phyloP scores from a whole-genome alignment of 2,113 vertebrate genomes.

The Bufo bufo region DNA sequence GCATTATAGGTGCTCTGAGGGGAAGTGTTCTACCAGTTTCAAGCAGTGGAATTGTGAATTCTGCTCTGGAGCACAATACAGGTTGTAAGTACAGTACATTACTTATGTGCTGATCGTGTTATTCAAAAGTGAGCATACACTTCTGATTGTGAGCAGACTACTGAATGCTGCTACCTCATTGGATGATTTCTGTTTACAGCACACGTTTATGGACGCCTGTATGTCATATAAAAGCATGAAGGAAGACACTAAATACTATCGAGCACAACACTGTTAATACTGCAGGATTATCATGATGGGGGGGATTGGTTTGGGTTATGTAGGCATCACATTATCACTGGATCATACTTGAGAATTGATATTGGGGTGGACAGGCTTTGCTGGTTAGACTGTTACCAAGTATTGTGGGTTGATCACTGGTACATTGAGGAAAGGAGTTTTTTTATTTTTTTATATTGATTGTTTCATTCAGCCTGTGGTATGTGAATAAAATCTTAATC shows the following conservation, averaged over 20 bases:
- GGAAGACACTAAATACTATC: not conserved
- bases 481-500: slow-evolving; percentile 11
- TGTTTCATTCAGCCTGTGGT: not conserved
- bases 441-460: not conserved
- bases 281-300: not conserved
- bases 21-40: too few relatives aligned
- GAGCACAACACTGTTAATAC: not conserved
- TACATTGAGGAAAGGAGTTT: not conserved
- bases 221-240: not conserved
- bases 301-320: not conserved
- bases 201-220: not conserved
- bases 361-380: not conserved
- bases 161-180: not conserved
- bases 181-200: not conserved
- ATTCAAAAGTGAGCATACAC: not conserved
- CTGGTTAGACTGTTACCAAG: not conserved
- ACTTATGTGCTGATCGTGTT: not conserved
- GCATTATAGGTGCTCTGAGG: too few relatives aligned
- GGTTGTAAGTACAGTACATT: not conserved
- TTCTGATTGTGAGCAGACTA: not conserved
- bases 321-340: not conserved
- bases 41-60: not conserved
- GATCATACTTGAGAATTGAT: not conserved
- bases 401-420: not conserved
- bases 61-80: not conserved